These are phyloP conservation scores for Zalophus californianus DNA, from an alignment of 2,797 vertebrate genomes.

Conservation along the genomic window DNA sequence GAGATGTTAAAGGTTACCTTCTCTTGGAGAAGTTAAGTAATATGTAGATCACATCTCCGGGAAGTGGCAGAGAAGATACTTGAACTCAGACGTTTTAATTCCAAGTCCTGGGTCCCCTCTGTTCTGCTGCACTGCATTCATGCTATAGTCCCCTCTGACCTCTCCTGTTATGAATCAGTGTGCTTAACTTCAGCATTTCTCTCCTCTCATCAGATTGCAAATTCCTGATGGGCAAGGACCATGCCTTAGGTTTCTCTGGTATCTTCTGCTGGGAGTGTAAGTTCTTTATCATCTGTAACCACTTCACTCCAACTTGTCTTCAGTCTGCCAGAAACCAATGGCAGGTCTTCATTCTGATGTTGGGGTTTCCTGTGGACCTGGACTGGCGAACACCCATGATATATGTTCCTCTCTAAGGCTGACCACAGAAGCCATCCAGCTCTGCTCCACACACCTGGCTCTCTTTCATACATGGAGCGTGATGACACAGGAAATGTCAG, in stretches of 20 bases:
- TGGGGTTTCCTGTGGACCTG: not conserved
- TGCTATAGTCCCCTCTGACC: not conserved
- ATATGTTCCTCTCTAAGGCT: not conserved
- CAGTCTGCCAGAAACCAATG: not conserved
- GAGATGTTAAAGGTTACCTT: not conserved
- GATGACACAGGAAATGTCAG: not conserved
- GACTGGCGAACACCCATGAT: not conserved
- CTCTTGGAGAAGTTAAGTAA: not conserved
- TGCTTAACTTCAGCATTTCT: not conserved
- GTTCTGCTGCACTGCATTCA: accelerated
- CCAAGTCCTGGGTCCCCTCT: not conserved
- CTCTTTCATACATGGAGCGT: not conserved
- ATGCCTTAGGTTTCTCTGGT: not conserved
- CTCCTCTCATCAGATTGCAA: not conserved
- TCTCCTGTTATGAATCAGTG: not conserved
- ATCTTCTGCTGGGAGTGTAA: not conserved
- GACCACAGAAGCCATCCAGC: accelerated
- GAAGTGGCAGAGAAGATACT: not conserved
- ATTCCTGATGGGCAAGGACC: not conserved
- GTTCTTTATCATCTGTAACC: not conserved
- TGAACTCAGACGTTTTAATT: not conserved
- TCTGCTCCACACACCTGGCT: not conserved
- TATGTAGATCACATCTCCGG: not conserved
- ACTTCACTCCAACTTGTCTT: not conserved
- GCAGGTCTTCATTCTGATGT: not conserved